A percentile compares a stretch with the other conserved stretches of the same genome.
These are phyloP conservation scores for Jacana jacana DNA, from an alignment of 2,113 vertebrate species.

Conservation along the genomic window DNA sequence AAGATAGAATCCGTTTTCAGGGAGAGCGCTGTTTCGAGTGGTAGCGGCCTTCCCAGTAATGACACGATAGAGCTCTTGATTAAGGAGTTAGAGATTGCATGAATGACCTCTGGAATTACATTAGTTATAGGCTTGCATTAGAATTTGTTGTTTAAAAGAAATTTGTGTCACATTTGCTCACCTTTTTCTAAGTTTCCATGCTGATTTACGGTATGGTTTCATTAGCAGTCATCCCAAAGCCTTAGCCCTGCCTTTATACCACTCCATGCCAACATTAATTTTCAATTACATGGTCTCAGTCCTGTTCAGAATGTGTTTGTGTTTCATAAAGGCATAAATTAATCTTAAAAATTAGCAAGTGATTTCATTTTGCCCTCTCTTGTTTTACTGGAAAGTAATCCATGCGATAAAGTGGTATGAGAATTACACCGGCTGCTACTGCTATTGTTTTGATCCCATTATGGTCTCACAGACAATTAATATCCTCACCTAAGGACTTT, in stretches of 20 bases:
- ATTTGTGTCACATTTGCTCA: neutral
- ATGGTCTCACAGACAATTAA: neutral
- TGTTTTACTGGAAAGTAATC: neutral
- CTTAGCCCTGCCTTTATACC: neutral
- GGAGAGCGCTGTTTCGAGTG: rapidly evolving
- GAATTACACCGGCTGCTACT: neutral
- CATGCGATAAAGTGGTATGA: neutral
- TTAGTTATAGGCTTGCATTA: neutral
- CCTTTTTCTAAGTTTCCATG: neutral
- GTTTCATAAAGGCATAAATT: neutral
- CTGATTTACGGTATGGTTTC: neutral
- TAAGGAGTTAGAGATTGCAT: neutral
- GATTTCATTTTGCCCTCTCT: neutral
- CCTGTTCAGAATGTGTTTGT: neutral
- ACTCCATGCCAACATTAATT: neutral
- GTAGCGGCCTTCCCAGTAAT: neutral
- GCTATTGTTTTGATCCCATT: neutral
- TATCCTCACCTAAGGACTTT: neutral
- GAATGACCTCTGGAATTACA: neutral
- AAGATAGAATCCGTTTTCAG: neutral
- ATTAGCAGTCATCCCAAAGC: neutral
- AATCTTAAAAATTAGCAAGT: neutral
- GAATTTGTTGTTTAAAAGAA: neutral
- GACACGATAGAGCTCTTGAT: neutral
- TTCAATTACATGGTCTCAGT: neutral